A percentile compares a stretch with the other conserved stretches of the same genome.
These are phyloP conservation scores for Capreolus pygargus DNA, from an alignment of 2,113 vertebrate genomes.

Conservation along the genomic window DNA sequence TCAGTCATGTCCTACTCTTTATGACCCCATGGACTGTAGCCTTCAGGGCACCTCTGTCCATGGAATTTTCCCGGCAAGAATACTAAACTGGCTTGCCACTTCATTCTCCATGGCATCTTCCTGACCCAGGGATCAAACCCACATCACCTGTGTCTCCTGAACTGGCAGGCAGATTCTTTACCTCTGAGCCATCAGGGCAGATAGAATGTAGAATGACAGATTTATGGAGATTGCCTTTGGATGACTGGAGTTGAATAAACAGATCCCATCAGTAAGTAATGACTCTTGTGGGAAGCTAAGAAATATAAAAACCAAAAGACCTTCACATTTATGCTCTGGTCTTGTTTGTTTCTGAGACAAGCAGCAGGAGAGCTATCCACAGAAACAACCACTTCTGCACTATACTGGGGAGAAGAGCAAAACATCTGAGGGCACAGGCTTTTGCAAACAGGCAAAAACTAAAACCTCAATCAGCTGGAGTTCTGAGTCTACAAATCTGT, in stretches of 20 bases:
- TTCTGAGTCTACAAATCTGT: background rate
- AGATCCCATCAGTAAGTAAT: background rate
- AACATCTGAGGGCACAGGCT: background rate
- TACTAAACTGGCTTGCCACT: background rate
- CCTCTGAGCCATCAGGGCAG: background rate
- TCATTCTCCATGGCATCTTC: background rate
- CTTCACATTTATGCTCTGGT: background rate
- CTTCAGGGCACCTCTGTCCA: background rate
- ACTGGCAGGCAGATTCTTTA: background rate
- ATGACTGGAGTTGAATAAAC: background rate
- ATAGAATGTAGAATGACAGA: background rate
- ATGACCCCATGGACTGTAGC: background rate
- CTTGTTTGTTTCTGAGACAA: background rate
- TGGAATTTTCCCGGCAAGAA: background rate
- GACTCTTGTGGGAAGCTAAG: background rate
- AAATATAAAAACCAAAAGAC: background rate
- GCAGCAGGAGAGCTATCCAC: background rate
- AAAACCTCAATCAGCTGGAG: background rate
- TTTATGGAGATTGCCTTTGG: background rate
- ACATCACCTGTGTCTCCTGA: background rate
- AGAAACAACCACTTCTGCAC: background rate
- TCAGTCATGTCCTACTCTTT: background rate
- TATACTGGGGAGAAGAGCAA: background rate
- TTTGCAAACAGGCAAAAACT: constrained; percentile 5
- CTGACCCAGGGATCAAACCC: background rate